phyloP scores from a whole-genome alignment of 2,797 vertebrate genomes.

The Lutjanus argentimaculatus region DNA sequence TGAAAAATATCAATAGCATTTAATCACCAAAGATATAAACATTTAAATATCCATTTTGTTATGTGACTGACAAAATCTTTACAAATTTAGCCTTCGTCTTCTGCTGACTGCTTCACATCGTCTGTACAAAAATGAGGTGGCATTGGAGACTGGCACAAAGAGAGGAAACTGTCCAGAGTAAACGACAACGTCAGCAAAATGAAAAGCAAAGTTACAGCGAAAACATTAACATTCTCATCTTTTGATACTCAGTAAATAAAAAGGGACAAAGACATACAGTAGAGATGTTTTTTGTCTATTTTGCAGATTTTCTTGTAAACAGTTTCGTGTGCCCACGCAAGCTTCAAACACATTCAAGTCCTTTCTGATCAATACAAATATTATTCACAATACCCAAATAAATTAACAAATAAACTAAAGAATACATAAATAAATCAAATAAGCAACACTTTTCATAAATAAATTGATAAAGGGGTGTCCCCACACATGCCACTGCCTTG shows the following conservation, averaged over 20 bases:
- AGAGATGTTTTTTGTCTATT: slow-evolving; percentile 29
- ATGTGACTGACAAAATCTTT: slow-evolving; percentile 88
- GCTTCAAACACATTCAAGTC: slow-evolving; percentile 69
- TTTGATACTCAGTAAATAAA: slow-evolving; percentile 65
- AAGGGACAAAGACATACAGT: slow-evolving; percentile 55
- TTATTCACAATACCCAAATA: slow-evolving; percentile 54
- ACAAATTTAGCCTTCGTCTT: slow-evolving; percentile 85
- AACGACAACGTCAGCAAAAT: slow-evolving; percentile 76
- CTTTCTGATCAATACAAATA: slow-evolving; percentile 54
- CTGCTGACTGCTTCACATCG: slow-evolving; percentile 75
- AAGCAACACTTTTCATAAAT: slow-evolving; percentile 57
- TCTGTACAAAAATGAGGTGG: slow-evolving; percentile 88
- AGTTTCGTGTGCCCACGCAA: slow-evolving; percentile 56
- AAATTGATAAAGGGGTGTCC: slow-evolving; percentile 55
- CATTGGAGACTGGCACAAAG: slow-evolving; percentile 82
- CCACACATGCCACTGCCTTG: slow-evolving; percentile 62
- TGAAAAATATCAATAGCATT: slow-evolving; percentile 91
- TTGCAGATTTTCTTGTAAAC: slow-evolving; percentile 68
- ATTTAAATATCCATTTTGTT: slow-evolving; percentile 84
- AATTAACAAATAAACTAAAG: slow-evolving; percentile 51
- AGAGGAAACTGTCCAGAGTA: slow-evolving; percentile 78
- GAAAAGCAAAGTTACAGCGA: slow-evolving; percentile 75
- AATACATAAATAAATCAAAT: slow-evolving; percentile 41
- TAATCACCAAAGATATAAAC: slow-evolving; percentile 90
- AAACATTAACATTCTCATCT: slow-evolving; percentile 74